Percentiles rank a stretch among this genome's conserved stretches.
Conservation (phyloP, 2,797 vertebrate species). For the Anabacerthia variegaticeps region DNA sequence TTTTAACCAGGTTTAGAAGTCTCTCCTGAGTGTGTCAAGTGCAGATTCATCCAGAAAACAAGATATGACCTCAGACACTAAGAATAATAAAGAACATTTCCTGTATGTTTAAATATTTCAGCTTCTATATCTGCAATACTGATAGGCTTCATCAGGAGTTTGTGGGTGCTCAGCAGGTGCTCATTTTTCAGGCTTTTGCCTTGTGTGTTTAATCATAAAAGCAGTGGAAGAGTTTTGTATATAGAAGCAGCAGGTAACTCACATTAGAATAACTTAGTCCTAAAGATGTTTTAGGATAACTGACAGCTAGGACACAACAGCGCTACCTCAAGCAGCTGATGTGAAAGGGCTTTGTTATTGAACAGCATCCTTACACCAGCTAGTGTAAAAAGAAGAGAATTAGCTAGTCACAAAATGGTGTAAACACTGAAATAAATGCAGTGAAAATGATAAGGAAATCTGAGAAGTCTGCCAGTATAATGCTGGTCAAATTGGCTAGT, state of each 20-base stretch:
- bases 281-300: conserved; percentile 36
- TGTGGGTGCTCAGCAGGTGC: conserved; percentile 20
- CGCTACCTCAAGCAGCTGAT: conserved; percentile 4
- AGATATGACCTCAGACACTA: not conserved
- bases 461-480: conserved; percentile 30
- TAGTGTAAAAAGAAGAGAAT: not conserved
- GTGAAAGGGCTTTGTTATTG: conserved; percentile 32
- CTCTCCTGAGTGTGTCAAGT: not conserved
- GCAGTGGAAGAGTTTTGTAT: conserved; percentile 26
- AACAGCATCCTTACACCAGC: not conserved
- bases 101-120: not conserved
- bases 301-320: conserved; percentile 36
- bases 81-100: not conserved
- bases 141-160: not conserved
- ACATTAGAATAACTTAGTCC: conserved; percentile 28
- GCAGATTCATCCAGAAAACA: not conserved
- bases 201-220: conserved; percentile 43
- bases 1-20: not conserved
- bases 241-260: conserved; percentile 57
- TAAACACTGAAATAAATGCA: conserved; percentile 34
- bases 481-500: not conserved
- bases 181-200: conserved; percentile 20
- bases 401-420: not conserved
- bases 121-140: not conserved
- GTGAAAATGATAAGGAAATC: conserved; percentile 26